A percentile compares a stretch with the other conserved stretches of the same genome.
Conservation (phyloP, 2,797 vertebrate genomes). For the Tragelaphus eurycerus region DNA sequence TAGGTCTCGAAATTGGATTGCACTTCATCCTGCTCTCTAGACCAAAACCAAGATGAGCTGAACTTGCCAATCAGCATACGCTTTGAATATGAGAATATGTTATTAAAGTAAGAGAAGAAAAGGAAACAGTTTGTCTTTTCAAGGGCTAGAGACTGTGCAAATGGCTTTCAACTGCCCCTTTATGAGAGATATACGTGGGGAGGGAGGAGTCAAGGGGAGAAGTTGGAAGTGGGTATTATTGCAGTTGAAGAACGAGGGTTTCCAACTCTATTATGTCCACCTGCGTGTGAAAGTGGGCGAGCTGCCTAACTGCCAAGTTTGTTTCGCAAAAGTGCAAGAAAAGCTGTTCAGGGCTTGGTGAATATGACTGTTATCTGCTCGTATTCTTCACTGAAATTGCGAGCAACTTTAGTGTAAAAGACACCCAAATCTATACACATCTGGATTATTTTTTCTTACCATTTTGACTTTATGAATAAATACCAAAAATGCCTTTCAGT, state of each 20-base stretch:
- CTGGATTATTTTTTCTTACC: neutral
- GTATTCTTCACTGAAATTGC: neutral
- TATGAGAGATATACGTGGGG: neutral
- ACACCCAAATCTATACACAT: neutral
- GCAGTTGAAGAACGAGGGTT: neutral
- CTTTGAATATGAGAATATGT: conserved; percentile 39
- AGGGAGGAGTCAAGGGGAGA: neutral
- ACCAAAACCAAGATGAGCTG: conserved; percentile 42
- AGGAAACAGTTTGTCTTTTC: conserved; percentile 41
- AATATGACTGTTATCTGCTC: neutral
- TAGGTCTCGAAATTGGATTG: conserved; percentile 28
- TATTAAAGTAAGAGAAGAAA: conserved; percentile 49
- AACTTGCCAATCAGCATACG: neutral
- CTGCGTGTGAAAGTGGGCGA: neutral
- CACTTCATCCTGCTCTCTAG: conserved; percentile 15
- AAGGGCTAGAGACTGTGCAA: conserved; percentile 39
- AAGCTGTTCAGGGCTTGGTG: neutral
- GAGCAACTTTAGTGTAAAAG: neutral
- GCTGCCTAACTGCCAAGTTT: neutral
- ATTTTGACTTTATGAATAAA: neutral
- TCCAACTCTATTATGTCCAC: neutral
- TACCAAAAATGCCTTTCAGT: neutral
- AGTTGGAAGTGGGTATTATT: neutral
- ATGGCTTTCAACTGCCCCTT: conserved; percentile 11
- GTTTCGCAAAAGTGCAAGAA: neutral